Conservation (phyloP, 2,113 vertebrate species). For the Pterocles burchelli region DNA sequence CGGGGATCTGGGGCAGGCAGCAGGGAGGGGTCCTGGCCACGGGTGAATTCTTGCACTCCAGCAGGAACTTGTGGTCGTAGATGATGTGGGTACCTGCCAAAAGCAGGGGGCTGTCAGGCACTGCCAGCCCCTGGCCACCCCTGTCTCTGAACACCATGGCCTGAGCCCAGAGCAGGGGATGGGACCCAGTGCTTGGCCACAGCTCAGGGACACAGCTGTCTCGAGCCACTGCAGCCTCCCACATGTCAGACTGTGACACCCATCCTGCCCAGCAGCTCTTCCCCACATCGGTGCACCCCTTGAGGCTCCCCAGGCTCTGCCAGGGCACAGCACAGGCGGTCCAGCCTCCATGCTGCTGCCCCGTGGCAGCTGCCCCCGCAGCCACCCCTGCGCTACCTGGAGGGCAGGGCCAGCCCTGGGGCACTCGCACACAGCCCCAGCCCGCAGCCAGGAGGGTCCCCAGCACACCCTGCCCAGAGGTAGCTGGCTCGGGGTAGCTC, state of each 20-base stretch:
- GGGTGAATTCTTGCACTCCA: slow-evolving; percentile 92
- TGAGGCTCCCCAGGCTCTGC: background rate
- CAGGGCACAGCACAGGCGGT: background rate
- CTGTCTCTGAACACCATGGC: background rate
- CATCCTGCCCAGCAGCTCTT: background rate
- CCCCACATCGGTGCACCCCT: background rate
- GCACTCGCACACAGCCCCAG: rapidly evolving
- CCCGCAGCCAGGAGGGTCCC: background rate
- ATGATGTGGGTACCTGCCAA: slow-evolving; percentile 88
- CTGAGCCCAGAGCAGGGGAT: background rate
- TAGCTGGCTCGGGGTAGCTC: background rate
- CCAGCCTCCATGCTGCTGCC: rapidly evolving
- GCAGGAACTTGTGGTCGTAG: slow-evolving; percentile 92
- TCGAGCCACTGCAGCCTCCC: background rate
- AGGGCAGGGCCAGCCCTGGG: background rate
- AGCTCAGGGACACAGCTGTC: rapidly evolving
- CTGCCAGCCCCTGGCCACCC: background rate
- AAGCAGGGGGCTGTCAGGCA: slow-evolving; percentile 28
- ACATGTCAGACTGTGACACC: background rate
- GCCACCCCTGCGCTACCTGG: background rate
- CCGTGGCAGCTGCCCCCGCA: background rate
- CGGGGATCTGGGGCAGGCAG: slow-evolving; percentile 91
- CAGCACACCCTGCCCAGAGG: background rate
- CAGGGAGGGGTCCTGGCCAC: slow-evolving; percentile 87
- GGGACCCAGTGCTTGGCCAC: rapidly evolving